These are phyloP conservation scores for Myotis planiceps DNA, from an alignment of 2,797 vertebrate genomes.

Conservation along the genomic window DNA sequence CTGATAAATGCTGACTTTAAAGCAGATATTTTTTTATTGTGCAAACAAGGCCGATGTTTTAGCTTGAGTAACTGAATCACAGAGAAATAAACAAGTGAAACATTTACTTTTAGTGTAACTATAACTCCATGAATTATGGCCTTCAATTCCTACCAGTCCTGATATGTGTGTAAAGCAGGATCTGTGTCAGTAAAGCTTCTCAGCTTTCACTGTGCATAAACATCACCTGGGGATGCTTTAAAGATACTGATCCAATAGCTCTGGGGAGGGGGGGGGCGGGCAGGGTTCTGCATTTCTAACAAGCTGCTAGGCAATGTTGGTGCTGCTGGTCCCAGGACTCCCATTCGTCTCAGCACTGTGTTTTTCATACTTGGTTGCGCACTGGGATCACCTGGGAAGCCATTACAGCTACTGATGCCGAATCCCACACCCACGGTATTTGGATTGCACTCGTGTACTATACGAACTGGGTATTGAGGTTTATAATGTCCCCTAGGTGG, in stretches of 20 bases:
- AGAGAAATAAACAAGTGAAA: background rate
- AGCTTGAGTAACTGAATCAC: background rate
- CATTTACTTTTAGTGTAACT: background rate
- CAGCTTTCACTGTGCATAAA: background rate
- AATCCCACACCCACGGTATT: no score
- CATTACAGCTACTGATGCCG: background rate
- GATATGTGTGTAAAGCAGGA: background rate
- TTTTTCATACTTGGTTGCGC: background rate
- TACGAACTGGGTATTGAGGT: background rate
- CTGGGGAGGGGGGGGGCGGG: rapidly evolving
- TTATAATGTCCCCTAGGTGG: background rate
- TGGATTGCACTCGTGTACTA: background rate
- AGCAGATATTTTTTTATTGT: background rate
- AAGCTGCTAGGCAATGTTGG: background rate
- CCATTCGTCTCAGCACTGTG: background rate
- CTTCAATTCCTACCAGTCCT: background rate
- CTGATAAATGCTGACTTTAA: background rate
- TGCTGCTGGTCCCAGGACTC: background rate
- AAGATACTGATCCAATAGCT: background rate
- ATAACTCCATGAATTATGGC: rapidly evolving
- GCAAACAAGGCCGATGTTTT: background rate
- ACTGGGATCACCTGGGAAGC: background rate
- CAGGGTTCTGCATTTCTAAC: background rate
- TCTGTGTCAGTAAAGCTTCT: background rate
- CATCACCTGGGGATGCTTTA: background rate